Evolutionary conservation across 2,888 invertebrate species (phyloP).

Genomic region (Callyntrura guangdongensis): DNA sequence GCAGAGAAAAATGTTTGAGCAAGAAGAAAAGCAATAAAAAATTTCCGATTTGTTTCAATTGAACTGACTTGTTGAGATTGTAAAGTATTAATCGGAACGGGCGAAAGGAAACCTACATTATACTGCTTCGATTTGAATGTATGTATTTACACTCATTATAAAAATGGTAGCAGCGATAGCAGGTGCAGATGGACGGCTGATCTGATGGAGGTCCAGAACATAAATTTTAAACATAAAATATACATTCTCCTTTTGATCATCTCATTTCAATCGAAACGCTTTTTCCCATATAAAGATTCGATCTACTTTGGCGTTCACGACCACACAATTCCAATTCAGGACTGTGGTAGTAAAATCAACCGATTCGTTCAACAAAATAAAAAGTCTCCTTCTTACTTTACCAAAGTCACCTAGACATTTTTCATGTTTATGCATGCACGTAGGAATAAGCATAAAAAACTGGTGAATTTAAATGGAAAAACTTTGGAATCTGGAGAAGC

Average conservation of each 20-base stretch:
- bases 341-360: neutral
- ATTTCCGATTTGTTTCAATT: conserved; percentile 61
- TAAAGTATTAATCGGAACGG: conserved; percentile 34
- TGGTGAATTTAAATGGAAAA: conserved; percentile 46
- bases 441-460: conserved; percentile 2
- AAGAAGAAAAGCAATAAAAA: conserved; percentile 53
- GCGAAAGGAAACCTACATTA: neutral
- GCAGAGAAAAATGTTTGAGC: conserved; percentile 16
- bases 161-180: neutral
- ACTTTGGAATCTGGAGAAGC: conserved; percentile 71
- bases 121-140: neutral
- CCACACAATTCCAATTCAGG: conserved; percentile 54
- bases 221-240: conserved; percentile 74
- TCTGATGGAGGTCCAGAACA: conserved; percentile 71
- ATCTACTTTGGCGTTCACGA: conserved; percentile 67
- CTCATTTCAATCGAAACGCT: conserved; percentile 65
- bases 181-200: conserved; percentile 51
- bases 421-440: neutral
- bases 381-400: neutral
- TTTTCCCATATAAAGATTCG: conserved; percentile 67
- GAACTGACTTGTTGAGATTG: conserved; percentile 49
- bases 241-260: conserved; percentile 63
- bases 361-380: neutral
- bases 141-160: conserved; percentile 5
- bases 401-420: too few relatives aligned